These are phyloP conservation scores for Pygoscelis adeliae DNA, from an alignment of 2,113 vertebrate genomes.

Conservation along the genomic window DNA sequence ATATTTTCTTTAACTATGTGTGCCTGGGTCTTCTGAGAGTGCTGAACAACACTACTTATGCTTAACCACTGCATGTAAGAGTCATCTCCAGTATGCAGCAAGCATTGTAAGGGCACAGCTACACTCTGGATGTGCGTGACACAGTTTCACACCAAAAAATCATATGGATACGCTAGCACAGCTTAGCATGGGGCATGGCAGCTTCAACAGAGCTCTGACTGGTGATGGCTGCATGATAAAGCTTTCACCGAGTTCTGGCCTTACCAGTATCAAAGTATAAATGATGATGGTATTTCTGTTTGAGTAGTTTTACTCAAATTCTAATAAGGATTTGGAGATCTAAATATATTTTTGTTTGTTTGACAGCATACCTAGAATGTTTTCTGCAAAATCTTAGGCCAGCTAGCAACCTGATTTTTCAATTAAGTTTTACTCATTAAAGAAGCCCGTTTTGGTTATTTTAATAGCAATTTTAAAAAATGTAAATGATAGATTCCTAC, in stretches of 20 bases:
- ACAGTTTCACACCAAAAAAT: background rate
- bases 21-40: background rate
- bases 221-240: background rate
- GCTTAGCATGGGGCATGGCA: no score
- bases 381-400: background rate
- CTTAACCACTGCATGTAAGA: background rate
- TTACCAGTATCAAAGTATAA: background rate
- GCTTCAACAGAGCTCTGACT: background rate
- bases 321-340: background rate
- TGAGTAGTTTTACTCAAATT: background rate
- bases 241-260: background rate
- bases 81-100: background rate
- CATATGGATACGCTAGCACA: accelerated
- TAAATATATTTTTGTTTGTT: background rate
- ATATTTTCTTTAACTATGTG: background rate
- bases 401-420: background rate
- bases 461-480: background rate
- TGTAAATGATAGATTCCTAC: background rate
- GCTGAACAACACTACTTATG: background rate
- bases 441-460: background rate
- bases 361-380: background rate
- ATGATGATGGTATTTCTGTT: background rate
- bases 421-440: background rate
- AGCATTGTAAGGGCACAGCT: accelerated
- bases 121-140: background rate